Base-by-base conservation (phyloP, 2,113 vertebrate species). In the Galemys pyrenaicus region DNA sequence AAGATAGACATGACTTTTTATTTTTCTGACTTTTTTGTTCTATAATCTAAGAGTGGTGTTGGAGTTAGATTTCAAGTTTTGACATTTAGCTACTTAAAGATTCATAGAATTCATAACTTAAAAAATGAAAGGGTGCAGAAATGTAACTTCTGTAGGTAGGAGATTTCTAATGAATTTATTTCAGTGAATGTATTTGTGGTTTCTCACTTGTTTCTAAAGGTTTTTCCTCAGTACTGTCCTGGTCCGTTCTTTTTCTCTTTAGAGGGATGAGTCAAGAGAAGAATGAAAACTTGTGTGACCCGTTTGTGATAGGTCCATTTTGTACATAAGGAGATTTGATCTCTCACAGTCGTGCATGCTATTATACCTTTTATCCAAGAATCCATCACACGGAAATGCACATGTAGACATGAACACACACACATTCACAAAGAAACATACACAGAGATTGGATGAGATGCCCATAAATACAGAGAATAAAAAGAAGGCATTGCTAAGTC, bases 11-110 rank as follows among this genome's bases (percentile, higher is more conserved):
- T 86, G 74, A 74, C 49, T 95, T 95, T 96, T 95, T 83, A 70
- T 96, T 93, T 92, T 77, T 81, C 26, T 46, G 37, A 77, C 30
- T 65, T n/a, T 89, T 79, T 58, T 30, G 65, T 11, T 16, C 28
- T 95, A 32, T 87, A 82, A 73, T 92, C 17, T 89, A 84, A 95
- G 85, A 95, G 74, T 26, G 58, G 17, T 67, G 65, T 79, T 94
- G 62, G 58, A 95, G 62, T 96, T 87, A 75, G 86, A 82, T 94
- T 95, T 96, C 30, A 86, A 95, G 41, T 94, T 85, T 86, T 96
- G 94, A 92, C 89, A 96, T 80, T 95, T 95, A 95, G n/a, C 62
- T 92, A 56, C 26, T 19, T 87, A 78, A 82, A 81, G 68, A 96
- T 39, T 92, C 39, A 70, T 12, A 60, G 64, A 95, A 95, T 91